Evolutionary conservation across 35 echinoderm and acorn worm genomes (phyloP).

Genomic region (Lytechinus variegatus): DNA sequence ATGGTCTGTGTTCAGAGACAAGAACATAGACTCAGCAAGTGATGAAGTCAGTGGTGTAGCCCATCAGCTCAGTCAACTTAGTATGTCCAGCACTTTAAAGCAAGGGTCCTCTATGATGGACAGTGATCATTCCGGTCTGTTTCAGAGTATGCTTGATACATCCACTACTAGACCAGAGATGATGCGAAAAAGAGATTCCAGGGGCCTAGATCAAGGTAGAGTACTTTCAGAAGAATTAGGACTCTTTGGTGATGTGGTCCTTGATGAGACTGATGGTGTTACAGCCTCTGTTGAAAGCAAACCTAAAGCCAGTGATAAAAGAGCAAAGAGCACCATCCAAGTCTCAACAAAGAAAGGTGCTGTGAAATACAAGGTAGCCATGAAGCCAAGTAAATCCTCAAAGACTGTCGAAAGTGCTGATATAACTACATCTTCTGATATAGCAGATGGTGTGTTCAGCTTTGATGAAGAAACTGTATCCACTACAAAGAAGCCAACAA

Average conservation of each 20-base stretch:
- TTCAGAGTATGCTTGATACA: constrained; percentile 35
- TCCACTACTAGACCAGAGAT: constrained; percentile 13
- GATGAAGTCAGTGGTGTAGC: constrained; percentile 18
- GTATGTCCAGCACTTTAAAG: neutral
- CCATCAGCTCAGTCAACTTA: neutral
- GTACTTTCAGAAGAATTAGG: constrained; percentile 20
- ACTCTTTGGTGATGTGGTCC: constrained; percentile 34
- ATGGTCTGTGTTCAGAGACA: neutral
- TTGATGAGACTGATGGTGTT: neutral
- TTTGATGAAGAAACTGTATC: constrained; percentile 19
- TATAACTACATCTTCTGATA: neutral
- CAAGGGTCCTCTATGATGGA: neutral
- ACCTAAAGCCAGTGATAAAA: neutral
- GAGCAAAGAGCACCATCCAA: constrained; percentile 6
- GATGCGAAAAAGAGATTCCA: constrained; percentile 38
- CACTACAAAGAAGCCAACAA: constrained; percentile 10
- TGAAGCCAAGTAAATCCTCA: constrained; percentile 37
- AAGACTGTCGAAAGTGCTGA: neutral
- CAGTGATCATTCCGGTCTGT: neutral
- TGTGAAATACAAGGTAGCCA: constrained; percentile 61
- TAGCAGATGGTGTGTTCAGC: constrained; percentile 23
- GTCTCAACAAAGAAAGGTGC: constrained; percentile 69
- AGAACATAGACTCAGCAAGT: neutral
- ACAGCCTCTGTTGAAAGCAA: neutral
- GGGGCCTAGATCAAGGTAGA: constrained; percentile 7